Conservation (phyloP, 2,797 vertebrate species). For the Gallirallus australis region DNA sequence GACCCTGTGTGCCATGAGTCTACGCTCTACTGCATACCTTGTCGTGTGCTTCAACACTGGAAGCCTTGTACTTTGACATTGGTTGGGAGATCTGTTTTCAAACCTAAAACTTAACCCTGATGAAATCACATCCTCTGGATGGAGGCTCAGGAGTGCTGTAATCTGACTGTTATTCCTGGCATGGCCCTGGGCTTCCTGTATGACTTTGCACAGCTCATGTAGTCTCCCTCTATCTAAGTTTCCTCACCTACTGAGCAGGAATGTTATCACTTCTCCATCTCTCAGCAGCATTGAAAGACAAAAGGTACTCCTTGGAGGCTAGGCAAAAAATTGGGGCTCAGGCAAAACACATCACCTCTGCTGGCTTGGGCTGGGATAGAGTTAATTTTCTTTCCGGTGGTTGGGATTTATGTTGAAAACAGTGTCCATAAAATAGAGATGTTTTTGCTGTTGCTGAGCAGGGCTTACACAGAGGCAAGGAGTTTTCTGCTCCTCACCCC, state of each 20-base stretch:
- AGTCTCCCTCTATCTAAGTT: not conserved
- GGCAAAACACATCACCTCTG: not conserved
- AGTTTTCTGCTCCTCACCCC: too few species aligned
- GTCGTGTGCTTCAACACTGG: fast-evolving
- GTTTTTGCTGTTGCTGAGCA: too few species aligned
- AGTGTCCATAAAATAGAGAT: too few species aligned
- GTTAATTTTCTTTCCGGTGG: too few species aligned
- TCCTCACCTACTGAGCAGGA: not conserved
- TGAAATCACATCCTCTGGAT: not conserved
- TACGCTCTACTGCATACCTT: not conserved
- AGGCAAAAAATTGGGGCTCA: not conserved
- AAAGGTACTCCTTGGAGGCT: not conserved
- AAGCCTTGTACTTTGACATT: not conserved
- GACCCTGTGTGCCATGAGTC: not conserved
- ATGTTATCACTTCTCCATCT: not conserved
- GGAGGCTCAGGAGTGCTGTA: not conserved
- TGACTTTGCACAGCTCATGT: not conserved
- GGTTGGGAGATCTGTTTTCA: not conserved
- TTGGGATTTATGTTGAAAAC: too few species aligned
- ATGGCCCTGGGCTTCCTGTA: not conserved
- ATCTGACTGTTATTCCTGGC: not conserved
- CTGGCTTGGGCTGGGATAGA: too few species aligned
- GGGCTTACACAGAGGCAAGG: too few species aligned
- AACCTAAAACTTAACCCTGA: not conserved
- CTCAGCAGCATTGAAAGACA: not conserved